Conservation (phyloP, 1,140 invertebrate genomes). For the Daktulosphaira vitifoliae region DNA sequence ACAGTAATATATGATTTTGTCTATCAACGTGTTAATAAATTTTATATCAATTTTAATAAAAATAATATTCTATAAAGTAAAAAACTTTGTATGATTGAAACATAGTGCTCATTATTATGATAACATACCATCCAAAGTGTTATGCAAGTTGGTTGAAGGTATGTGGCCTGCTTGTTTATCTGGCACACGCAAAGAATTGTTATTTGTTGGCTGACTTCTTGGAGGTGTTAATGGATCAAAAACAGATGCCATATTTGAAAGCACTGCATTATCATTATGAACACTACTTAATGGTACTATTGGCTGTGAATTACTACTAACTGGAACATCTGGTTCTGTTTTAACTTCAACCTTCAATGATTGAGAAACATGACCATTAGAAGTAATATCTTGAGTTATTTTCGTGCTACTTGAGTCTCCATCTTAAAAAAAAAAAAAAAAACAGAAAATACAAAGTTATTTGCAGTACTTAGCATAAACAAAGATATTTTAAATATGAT, state of each 20-base stretch:
- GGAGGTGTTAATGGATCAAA: constrained; percentile 29
- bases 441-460: too few relatives aligned
- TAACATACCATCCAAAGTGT: constrained; percentile 1
- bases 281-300: neutral
- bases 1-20: too few relatives aligned
- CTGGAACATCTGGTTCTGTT: constrained; percentile 21
- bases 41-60: too few relatives aligned
- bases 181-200: constrained; percentile 27
- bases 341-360: constrained; percentile 10
- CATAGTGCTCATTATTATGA: too few relatives aligned
- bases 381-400: constrained; percentile 21
- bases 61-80: too few relatives aligned
- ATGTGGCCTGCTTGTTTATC: constrained; percentile 21
- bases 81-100: too few relatives aligned
- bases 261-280: constrained; percentile 20
- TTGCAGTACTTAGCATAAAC: too few relatives aligned
- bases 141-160: constrained; percentile 14
- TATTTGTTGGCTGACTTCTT: constrained; percentile 26
- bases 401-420: constrained; percentile 19
- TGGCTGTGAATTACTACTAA: constrained; percentile 1
- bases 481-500: too few relatives aligned
- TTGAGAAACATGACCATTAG: constrained; percentile 15
- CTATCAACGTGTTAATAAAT: too few relatives aligned
- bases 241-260: constrained; percentile 11
- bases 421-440: constrained; percentile 11